Conservation (phyloP, 1,140 invertebrate species). For the Triops cancriformis region DNA sequence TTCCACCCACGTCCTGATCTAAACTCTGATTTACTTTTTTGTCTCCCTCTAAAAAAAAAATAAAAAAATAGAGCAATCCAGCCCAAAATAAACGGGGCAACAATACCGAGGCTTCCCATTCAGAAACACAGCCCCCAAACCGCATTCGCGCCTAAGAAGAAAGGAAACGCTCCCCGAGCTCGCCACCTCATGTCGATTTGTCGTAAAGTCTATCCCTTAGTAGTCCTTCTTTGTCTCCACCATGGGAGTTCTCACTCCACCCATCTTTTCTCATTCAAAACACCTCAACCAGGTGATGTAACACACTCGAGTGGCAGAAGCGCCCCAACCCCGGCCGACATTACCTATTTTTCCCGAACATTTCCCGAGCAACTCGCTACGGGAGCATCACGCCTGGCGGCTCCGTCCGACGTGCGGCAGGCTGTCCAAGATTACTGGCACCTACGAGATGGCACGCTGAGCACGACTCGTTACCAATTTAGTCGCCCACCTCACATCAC, state of each 20-base stretch:
- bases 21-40: no score
- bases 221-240: slow-evolving; percentile 5
- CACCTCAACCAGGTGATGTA: background rate
- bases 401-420: no score
- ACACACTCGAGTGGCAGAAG: background rate
- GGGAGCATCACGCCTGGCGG: no score
- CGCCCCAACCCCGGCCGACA: background rate
- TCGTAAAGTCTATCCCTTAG: background rate
- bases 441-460: no score
- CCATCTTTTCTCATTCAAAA: background rate
- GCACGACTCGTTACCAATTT: no score
- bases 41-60: no score
- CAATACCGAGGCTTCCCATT: no score
- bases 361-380: background rate
- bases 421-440: no score
- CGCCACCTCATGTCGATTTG: background rate
- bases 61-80: no score
- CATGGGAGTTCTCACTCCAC: background rate
- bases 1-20: no score
- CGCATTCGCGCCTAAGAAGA: background rate
- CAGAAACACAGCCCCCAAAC: background rate
- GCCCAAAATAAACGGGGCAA: no score
- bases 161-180: background rate
- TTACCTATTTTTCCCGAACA: background rate
- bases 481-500: no score